Percentiles rank a stretch among this genome's conserved stretches.
These are phyloP conservation scores for Antennarius maculatus DNA, from an alignment of 2,797 vertebrate genomes.

Conservation along the genomic window DNA sequence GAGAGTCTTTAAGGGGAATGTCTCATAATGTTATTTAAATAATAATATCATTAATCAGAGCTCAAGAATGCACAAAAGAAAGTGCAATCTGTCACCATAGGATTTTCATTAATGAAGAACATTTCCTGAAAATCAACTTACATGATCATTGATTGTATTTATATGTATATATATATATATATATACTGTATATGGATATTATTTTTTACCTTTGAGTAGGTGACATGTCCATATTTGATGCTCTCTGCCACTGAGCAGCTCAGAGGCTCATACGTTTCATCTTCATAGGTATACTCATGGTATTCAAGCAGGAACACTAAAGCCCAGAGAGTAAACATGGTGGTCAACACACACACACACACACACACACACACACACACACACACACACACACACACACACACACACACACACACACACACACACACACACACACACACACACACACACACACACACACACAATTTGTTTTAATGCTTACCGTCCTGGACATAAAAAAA, in stretches of 20 bases:
- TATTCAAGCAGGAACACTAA: conserved; percentile 42
- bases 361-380: background rate
- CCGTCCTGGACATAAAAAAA: conserved; percentile 50
- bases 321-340: conserved; percentile 6
- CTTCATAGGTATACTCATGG: conserved; percentile 25
- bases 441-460: background rate
- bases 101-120: too few species aligned
- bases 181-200: too few species aligned
- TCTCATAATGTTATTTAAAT: too few species aligned
- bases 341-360: background rate
- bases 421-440: background rate
- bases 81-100: too few species aligned
- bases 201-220: conserved; percentile 68
- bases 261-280: conserved; percentile 26
- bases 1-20: too few species aligned
- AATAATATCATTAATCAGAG: too few species aligned
- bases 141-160: too few species aligned
- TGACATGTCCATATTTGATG: conserved; percentile 72
- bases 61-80: too few species aligned
- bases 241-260: conserved; percentile 72
- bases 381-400: background rate
- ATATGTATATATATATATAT: too few species aligned
- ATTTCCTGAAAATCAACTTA: too few species aligned
- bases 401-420: background rate
- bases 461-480: conserved; percentile 47